Evolutionary conservation across 2,113 vertebrate genomes (phyloP).

Genomic region (Riparia riparia): DNA sequence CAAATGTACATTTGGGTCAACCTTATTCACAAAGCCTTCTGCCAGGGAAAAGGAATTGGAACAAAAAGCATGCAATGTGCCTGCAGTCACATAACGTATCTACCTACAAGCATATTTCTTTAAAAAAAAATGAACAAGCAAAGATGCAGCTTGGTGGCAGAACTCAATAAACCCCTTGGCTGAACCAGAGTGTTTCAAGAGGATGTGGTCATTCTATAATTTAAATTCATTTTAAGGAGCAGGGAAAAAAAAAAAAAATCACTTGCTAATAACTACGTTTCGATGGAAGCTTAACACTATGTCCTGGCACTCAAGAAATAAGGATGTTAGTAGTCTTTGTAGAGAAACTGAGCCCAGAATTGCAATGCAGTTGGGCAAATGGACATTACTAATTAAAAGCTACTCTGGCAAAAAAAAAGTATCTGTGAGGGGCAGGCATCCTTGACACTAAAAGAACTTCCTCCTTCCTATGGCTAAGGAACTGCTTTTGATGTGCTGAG

Average conservation of each 20-base stretch:
- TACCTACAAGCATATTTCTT: background rate
- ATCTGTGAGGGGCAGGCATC: background rate
- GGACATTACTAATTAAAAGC: background rate
- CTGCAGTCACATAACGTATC: background rate
- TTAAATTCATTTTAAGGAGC: slow-evolving; percentile 3
- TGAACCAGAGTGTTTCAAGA: slow-evolving; percentile 26
- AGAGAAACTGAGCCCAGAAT: background rate
- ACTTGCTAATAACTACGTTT: background rate
- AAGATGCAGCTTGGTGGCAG: slow-evolving; percentile 3
- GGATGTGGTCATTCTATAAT: slow-evolving; percentile 27
- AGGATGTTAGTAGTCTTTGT: background rate
- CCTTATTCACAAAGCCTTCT: background rate
- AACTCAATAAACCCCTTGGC: background rate
- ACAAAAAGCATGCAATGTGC: slow-evolving; percentile 26
- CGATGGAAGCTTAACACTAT: background rate
- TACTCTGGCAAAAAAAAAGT: background rate
- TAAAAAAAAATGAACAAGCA: background rate
- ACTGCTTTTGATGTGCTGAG: background rate
- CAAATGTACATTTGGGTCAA: background rate
- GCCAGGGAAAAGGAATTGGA: background rate
- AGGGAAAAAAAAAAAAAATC: background rate
- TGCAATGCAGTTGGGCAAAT: background rate
- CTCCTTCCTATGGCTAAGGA: background rate
- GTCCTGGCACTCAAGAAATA: slow-evolving; percentile 24
- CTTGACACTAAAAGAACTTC: background rate